Evolutionary conservation across 2,113 vertebrate species (phyloP), one percentile per base, ranked within the genome.

Genomic region (Orcinus orca): DNA sequence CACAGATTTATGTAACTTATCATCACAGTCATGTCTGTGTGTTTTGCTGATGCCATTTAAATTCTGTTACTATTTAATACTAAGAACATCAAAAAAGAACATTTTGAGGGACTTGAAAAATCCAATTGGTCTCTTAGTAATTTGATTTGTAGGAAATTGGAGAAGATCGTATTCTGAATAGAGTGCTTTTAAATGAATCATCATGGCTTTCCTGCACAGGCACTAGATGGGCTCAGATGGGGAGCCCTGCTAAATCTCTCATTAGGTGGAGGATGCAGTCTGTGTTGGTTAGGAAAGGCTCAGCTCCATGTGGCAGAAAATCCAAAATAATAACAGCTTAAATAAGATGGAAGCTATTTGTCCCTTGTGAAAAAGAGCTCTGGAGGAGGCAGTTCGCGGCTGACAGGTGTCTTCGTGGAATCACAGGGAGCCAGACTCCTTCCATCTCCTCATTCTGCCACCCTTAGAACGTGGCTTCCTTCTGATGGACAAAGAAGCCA

Each of bases 71-170:
- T 97, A 95, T 95, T 92, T 82, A 91, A 93, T 96, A 97, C 93
- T 92, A 97, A 80, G 97, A 96, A 97, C 97, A 79, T 88, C 97
- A 97, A 97, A 96, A 98, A 98, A 95, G 97, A 92, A 97, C 90
- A 92, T 95, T 97, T 98, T 97, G 97, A 98, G 97, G 95, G 88
- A 20, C 84, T 95, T 97, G 97, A 97, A 93, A 98, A 98, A 98
- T 98, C 90, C 95, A 98, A 96, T 97, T 97, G 88, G 95, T 94
- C 84, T 93, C 80, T 94, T 79, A 80, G 85, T 95, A 97, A 93
- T 97, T 92, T 77, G 70, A 96, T 96, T 97, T 96, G 89, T 97
- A 98, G 97, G 98, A 98, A 98, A 98, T 47, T 95, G 93, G 97
- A 98, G 96, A 98, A 97, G 60, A 63, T 73, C 88, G 81, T 91